Evolutionary conservation across 2,113 vertebrate genomes (phyloP), one percentile per base, ranked within the genome.

Genomic region (Tragelaphus scriptus): DNA sequence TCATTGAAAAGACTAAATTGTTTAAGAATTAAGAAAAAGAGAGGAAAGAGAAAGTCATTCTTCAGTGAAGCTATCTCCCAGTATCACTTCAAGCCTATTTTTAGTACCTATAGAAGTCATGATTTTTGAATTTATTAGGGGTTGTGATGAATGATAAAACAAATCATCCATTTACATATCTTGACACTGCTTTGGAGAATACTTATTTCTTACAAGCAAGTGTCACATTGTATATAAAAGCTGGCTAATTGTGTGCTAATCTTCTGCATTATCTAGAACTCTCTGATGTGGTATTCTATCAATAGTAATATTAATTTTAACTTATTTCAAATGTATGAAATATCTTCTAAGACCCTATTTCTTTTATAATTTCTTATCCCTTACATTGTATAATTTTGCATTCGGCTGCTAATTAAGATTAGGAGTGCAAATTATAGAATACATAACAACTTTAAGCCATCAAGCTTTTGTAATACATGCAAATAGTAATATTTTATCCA

Each of bases 231-330:
- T 99, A 98, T 99, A 99, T 99, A 99, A 99, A 99, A 99, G 98
- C 98, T 98, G 97, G 98, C 99, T 99, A 99, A 99, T 99, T 99
- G 98, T 99, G 98, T 99, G 98, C 98, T 99, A 99, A 99, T 99
- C 98, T 99, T 98, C 98, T 98, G 98, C 98, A 98, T 99, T 99
- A 99, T 99, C 98, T 99, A 96, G 97, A 98, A 97, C 97, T 99
- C 98, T 98, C 97, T 99, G 98, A 99, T 98, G 98, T 98, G 98
- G 98, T 98, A 85, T 98, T 99, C 98, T 98, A 98, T 98, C 99
- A 98, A 97, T 97, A 98, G 98, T 98, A 98, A 99, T 99, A 99
- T 98, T 99, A 99, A 99, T 99, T 99, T 99, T 98, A 97, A 97
- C 97, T 98, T 98, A 98, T 98, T 99, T 99, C 98, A 98, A 98